Percentiles rank a stretch among this genome's conserved stretches.
Evolutionary conservation across 2,888 invertebrate species (phyloP).

Genomic region (Thumatha senex): DNA sequence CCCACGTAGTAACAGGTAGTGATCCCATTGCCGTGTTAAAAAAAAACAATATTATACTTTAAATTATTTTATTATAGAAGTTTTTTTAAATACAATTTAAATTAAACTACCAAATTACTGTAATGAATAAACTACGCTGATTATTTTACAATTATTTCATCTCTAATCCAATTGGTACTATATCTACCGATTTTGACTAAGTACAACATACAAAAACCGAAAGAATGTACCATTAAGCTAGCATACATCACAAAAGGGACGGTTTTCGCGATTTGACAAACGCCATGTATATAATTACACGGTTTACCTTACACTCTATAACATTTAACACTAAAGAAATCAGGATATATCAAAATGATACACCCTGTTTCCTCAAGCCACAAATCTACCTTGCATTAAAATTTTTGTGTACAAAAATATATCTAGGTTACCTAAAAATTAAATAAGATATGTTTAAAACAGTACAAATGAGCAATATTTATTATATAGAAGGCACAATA

Average conservation of each 20-base stretch:
- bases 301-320: slow-evolving; percentile 25
- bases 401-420: slow-evolving; percentile 40
- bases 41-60: slow-evolving; percentile 21
- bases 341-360: slow-evolving; percentile 46
- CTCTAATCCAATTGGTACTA: slow-evolving; percentile 48
- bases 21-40: no score
- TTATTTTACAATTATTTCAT: slow-evolving; percentile 59
- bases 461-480: slow-evolving; percentile 62
- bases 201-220: slow-evolving; percentile 42
- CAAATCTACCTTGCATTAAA: slow-evolving; percentile 34
- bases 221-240: slow-evolving; percentile 38
- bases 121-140: slow-evolving; percentile 52
- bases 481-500: slow-evolving; percentile 54
- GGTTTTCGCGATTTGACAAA: slow-evolving; percentile 53
- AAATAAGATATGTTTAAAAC: slow-evolving; percentile 50
- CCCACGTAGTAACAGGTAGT: no score
- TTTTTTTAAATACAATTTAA: slow-evolving; percentile 75
- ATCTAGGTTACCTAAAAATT: slow-evolving; percentile 34
- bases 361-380: slow-evolving; percentile 39
- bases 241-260: slow-evolving; percentile 42
- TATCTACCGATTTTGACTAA: slow-evolving; percentile 59
- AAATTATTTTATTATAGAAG: slow-evolving; percentile 67
- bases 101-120: slow-evolving; percentile 52
- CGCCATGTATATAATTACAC: slow-evolving; percentile 33
- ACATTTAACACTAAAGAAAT: slow-evolving; percentile 33